phyloP scores from a whole-genome alignment of 2,797 vertebrate species.

The Falco columbarius region DNA sequence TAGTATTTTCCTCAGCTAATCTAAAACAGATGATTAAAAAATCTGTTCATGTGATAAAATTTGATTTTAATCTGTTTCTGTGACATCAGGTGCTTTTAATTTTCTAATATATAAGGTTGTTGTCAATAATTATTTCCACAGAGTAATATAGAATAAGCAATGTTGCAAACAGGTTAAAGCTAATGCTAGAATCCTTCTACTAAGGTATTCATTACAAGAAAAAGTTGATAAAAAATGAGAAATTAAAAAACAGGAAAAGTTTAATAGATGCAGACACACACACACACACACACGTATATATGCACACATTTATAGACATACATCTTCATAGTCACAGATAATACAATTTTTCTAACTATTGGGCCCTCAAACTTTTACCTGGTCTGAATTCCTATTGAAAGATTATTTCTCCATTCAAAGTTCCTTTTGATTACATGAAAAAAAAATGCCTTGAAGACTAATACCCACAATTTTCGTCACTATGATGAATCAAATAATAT shows the following conservation, averaged over 20 bases:
- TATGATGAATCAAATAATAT: background rate
- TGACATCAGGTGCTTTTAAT: background rate
- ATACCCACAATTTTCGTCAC: background rate
- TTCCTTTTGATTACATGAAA: background rate
- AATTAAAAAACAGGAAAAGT: background rate
- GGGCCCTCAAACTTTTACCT: background rate
- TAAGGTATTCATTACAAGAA: background rate
- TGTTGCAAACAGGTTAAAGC: background rate
- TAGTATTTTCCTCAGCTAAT: background rate
- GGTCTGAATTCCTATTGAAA: background rate
- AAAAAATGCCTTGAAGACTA: background rate
- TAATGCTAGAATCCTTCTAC: background rate
- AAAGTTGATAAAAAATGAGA: background rate
- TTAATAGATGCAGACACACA: accelerated
- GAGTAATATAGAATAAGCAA: background rate
- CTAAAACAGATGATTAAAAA: background rate
- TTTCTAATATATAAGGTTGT: background rate
- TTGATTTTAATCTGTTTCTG: background rate
- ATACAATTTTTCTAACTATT: background rate
- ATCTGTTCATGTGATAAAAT: background rate
- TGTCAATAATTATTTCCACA: background rate
- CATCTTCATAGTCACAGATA: accelerated
- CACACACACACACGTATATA: accelerated
- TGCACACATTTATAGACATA: background rate
- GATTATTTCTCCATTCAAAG: background rate